Evolutionary conservation across 2,113 vertebrate genomes (phyloP).

Genomic region (Anser brachyrhynchus): DNA sequence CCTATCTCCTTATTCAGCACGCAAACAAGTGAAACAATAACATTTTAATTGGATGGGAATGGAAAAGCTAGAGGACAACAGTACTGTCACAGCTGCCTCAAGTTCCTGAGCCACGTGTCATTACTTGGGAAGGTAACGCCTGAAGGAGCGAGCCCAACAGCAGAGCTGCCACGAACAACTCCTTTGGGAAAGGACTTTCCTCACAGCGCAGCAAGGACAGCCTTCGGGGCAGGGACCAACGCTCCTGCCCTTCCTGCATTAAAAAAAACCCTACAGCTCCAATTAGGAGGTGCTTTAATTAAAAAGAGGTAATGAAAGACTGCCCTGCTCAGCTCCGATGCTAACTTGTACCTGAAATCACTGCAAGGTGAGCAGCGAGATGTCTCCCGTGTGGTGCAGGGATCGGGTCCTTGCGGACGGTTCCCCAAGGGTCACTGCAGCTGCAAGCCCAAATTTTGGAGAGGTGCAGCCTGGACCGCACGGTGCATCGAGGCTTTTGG

Average conservation of each 20-base stretch:
- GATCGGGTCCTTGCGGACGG: not conserved
- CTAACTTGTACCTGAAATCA: not conserved
- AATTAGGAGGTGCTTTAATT: not conserved
- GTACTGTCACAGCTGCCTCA: not conserved
- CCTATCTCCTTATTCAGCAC: not conserved
- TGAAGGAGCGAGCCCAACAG: not conserved
- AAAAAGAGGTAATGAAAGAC: not conserved
- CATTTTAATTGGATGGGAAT: conserved; percentile 48
- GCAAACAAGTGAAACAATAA: conserved; percentile 44
- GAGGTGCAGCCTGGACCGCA: not conserved
- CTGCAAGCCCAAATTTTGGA: not conserved
- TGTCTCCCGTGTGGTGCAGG: not conserved
- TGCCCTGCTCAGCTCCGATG: not conserved
- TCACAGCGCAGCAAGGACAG: not conserved
- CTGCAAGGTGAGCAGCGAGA: too few species aligned
- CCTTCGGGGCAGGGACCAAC: not conserved
- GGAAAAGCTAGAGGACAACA: not conserved
- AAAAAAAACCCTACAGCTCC: not conserved
- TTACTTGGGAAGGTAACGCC: conserved; percentile 7
- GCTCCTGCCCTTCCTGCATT: not conserved
- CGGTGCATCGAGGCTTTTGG: accelerated
- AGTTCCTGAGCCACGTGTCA: not conserved
- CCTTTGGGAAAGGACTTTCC: not conserved
- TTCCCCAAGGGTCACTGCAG: not conserved
- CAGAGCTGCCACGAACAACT: not conserved